Percentiles rank a stretch among this genome's conserved stretches.
Conservation (phyloP, 2,797 vertebrate species). For the Denticeps clupeoides region DNA sequence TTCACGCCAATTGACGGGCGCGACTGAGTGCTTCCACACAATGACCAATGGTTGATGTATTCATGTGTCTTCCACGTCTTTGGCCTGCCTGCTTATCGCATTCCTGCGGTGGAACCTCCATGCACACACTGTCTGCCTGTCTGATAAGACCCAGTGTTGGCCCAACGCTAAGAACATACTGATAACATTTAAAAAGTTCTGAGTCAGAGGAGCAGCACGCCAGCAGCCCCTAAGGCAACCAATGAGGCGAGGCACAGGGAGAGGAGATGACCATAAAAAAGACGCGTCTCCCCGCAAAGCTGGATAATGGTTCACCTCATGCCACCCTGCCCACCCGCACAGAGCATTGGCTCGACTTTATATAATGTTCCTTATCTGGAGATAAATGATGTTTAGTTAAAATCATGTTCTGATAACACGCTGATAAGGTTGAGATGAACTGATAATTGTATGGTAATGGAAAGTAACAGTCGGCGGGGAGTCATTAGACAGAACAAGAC, state of each 20-base stretch:
- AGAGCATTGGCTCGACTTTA: too few species aligned
- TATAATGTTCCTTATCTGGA: background rate
- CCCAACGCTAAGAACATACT: constrained; percentile 2
- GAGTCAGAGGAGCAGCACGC: background rate
- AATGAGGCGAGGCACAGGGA: background rate
- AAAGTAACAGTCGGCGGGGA: too few species aligned
- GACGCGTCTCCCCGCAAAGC: too few species aligned
- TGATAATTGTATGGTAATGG: background rate
- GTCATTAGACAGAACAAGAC: background rate
- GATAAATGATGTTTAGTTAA: background rate
- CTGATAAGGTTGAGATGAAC: background rate
- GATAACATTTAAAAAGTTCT: constrained; percentile 20
- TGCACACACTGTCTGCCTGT: too few species aligned
- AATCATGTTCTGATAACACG: background rate
- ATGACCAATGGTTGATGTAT: constrained; percentile 30
- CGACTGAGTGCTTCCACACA: constrained; percentile 2
- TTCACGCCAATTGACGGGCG: constrained; percentile 14
- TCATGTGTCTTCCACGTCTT: constrained; percentile 17
- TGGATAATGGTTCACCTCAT: background rate
- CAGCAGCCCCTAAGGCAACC: background rate
- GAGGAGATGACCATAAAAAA: background rate
- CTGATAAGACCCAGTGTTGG: constrained; percentile 6
- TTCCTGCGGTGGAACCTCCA: constrained; percentile 13
- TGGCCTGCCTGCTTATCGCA: constrained; percentile 24
- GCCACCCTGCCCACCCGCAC: background rate